These are phyloP conservation scores for Xestia rhomboidea DNA, from an alignment of 2,888 invertebrate genomes.

Conservation along the genomic window DNA sequence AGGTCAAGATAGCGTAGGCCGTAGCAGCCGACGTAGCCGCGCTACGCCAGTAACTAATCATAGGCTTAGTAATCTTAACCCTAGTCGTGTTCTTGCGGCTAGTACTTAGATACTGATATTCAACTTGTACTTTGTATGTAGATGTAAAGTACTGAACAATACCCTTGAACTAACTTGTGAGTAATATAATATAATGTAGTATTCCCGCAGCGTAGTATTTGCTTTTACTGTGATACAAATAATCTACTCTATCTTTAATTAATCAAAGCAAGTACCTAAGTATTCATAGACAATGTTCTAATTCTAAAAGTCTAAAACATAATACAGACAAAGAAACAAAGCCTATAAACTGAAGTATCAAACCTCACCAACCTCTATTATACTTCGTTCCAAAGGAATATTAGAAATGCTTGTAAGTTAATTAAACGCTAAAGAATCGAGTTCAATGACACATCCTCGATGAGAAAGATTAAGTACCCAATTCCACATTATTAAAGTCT, in stretches of 20 bases:
- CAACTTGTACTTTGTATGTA: constrained; percentile 20
- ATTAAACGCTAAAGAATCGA: constrained; percentile 56
- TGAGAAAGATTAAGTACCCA: constrained; percentile 64
- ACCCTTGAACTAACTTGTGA: neutral
- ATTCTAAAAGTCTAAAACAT: constrained; percentile 2
- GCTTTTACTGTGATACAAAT: neutral
- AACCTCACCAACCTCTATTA: constrained; percentile 37
- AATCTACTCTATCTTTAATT: neutral
- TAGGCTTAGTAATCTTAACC: constrained; percentile 46
- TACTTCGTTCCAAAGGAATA: constrained; percentile 44
- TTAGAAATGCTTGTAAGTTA: constrained; percentile 55
- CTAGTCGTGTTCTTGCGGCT: constrained; percentile 54
- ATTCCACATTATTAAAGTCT: constrained; percentile 76
- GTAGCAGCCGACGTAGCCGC: constrained; percentile 32
- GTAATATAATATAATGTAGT: neutral
- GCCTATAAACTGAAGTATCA: constrained; percentile 33
- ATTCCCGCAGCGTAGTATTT: neutral
- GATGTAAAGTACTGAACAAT: neutral
- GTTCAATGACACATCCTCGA: constrained; percentile 57
- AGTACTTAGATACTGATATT: constrained; percentile 39
- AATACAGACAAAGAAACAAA: constrained; percentile 18
- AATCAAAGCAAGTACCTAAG: too few species aligned
- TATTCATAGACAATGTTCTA: neutral
- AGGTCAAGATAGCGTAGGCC: constrained; percentile 55
- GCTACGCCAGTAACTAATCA: constrained; percentile 49